Evolutionary conservation across 2,888 invertebrate genomes (phyloP).

Genomic region (Phalera bucephala): DNA sequence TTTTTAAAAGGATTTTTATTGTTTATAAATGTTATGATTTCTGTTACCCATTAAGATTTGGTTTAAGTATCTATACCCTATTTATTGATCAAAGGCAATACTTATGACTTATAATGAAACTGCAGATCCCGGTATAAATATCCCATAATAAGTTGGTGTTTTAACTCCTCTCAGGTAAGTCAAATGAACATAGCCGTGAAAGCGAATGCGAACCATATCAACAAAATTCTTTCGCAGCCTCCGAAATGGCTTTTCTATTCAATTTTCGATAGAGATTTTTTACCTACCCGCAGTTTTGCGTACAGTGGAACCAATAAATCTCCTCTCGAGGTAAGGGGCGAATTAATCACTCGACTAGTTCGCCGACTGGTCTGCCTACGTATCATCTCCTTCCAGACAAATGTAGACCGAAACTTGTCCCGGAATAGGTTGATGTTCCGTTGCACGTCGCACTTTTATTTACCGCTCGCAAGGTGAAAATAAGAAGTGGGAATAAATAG

Average conservation of each 20-base stretch:
- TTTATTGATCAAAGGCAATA: too few species aligned
- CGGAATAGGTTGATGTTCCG: constrained; percentile 44
- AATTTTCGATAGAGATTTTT: constrained; percentile 83
- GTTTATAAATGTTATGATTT: too few species aligned
- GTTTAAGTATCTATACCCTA: too few species aligned
- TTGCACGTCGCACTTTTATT: constrained; percentile 49
- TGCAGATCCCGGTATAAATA: constrained; percentile 14
- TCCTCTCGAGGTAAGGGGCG: constrained; percentile 79
- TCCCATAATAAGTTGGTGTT: constrained; percentile 34
- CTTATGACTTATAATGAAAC: background rate
- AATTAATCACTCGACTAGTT: constrained; percentile 79
- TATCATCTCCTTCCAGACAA: constrained; percentile 32
- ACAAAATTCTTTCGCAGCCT: constrained; percentile 65
- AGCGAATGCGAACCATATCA: constrained; percentile 62
- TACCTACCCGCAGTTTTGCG: constrained; percentile 82
- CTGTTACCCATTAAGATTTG: too few species aligned
- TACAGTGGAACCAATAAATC: constrained; percentile 82
- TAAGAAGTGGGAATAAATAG: constrained; percentile 79
- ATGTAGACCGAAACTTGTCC: constrained; percentile 42
- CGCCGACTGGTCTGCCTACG: constrained; percentile 61
- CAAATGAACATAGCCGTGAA: constrained; percentile 71
- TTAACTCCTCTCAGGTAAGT: constrained; percentile 55
- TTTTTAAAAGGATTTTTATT: too few species aligned
- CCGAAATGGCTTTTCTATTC: constrained; percentile 82
- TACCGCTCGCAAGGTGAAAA: constrained; percentile 74